Evolutionary conservation across 2,888 invertebrate species (phyloP).

Genomic region (Synergus itoensis): DNA sequence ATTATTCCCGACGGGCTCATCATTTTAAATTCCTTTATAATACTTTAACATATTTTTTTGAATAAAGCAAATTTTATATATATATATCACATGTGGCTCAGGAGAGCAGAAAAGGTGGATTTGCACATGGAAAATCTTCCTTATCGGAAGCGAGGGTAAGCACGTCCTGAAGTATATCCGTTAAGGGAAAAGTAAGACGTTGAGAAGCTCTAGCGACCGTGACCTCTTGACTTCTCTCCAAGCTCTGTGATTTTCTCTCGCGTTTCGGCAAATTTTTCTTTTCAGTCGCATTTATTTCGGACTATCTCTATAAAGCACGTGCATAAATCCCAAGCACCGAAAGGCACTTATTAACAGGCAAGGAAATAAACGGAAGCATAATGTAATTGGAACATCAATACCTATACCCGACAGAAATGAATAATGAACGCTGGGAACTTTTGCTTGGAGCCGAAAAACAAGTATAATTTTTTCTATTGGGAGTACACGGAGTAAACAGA

Average conservation of each 20-base stretch:
- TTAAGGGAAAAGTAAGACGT: constrained; percentile 39
- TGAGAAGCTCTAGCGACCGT: constrained; percentile 26
- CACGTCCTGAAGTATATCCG: constrained; percentile 30
- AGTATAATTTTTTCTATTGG: not conserved
- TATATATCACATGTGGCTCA: not conserved
- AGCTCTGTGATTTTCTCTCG: constrained; percentile 21
- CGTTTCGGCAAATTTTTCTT: constrained; percentile 20
- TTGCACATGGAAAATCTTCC: constrained; percentile 5
- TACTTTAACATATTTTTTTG: not conserved
- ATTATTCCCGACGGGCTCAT: too few relatives aligned
- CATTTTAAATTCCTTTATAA: too few relatives aligned
- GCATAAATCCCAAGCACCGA: not conserved
- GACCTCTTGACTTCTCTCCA: constrained; percentile 35
- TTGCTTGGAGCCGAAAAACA: not conserved
- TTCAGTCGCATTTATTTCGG: constrained; percentile 15
- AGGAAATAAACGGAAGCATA: not conserved
- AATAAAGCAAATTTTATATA: not conserved
- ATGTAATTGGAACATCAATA: not conserved
- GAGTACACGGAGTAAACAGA: not conserved
- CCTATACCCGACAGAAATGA: not conserved
- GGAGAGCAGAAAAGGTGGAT: constrained; percentile 9
- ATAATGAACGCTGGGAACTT: not conserved
- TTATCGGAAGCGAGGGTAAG: constrained; percentile 16
- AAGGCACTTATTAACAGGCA: not conserved
- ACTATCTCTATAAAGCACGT: not conserved